Evolutionary conservation across 2,113 vertebrate species (phyloP), one percentile per base, ranked within the genome.

Genomic region (Peromyscus polionotus): DNA sequence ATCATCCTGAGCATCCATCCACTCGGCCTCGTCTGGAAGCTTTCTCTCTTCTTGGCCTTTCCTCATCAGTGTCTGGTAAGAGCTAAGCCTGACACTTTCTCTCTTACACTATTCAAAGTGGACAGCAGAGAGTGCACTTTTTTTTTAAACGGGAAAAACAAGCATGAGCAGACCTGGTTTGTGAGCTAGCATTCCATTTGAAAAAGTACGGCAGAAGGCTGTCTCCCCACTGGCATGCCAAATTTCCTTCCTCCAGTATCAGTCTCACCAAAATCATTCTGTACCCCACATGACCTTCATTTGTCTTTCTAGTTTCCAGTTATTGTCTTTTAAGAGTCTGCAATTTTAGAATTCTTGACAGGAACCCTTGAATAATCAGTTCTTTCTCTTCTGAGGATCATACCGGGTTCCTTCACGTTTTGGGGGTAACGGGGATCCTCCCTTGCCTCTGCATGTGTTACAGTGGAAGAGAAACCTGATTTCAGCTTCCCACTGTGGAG

Each of bases 251-350:
- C 39, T 51, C 42, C 57, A 33, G 76, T 67, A 10, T 14, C 2
- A 0, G 24, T 48, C 31, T 10, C 48, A 59, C 33, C 75, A 10
- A 20, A n/a, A 39, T 16, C 42, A 22, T 1, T 3, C 19, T 12
- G 26, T 0, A 0, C 81, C 48, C 6, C 14, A 17, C 4, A 31
- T 57, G 36, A 6, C 10, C 42, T 14, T n/a, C 36, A 11, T 26
- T 17, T 17, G 8, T 9, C 22, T 7, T 28, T 12, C 33, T 45
- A 10, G 11, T 31, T 39, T 54, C 59, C 70, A 61, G 13, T 13
- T 57, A 45, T 24, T 57, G 33, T 19, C 24, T 31, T 75, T 59
- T 59, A 5, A 26, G 45, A 88, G 68, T 75, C 24, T 80, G 45
- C 45, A 48, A 36, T 39, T 51, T 73, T 45, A n/a, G 87, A 63